Evolutionary conservation across 53 echinoderm and acorn worm genomes (phyloP).

Genomic region (Holothuria leucospilota): DNA sequence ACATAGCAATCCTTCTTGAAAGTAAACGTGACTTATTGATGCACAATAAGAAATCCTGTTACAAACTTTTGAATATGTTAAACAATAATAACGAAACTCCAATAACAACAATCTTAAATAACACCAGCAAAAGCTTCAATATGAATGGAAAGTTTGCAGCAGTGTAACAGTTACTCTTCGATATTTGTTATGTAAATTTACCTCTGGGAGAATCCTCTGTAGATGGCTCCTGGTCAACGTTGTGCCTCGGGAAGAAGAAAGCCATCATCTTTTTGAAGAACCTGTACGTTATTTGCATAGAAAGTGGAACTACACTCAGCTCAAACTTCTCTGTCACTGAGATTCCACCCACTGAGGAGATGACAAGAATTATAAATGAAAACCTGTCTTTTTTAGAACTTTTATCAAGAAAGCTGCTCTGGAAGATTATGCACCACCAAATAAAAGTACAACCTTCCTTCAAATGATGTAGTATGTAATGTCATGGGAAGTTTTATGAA

Average conservation of each 20-base stretch:
- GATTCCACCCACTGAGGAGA: conserved; percentile 84
- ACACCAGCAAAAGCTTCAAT: not conserved
- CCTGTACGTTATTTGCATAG: conserved; percentile 89
- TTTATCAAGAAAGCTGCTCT: no score
- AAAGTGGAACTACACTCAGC: conserved; percentile 89
- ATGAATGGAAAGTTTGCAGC: no score
- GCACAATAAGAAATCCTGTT: no score
- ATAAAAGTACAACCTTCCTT: no score
- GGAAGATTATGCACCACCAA: no score
- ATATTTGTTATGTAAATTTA: not conserved
- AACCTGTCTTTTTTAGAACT: no score
- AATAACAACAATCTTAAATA: not conserved
- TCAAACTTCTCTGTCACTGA: conserved; percentile 96
- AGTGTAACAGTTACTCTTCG: not conserved
- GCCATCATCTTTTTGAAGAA: conserved; percentile 98
- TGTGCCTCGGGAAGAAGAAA: conserved; percentile 91
- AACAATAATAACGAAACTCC: no score
- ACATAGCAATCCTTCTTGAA: no score
- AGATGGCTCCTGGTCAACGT: conserved; percentile 74
- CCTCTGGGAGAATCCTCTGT: conserved; percentile 65
- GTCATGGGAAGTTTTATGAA: no score
- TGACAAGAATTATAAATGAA: not conserved
- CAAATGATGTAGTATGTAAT: no score
- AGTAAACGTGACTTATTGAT: no score
- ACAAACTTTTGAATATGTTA: no score